Evolutionary conservation across 1,140 invertebrate species (phyloP).

Genomic region (Arctopsyche grandis): DNA sequence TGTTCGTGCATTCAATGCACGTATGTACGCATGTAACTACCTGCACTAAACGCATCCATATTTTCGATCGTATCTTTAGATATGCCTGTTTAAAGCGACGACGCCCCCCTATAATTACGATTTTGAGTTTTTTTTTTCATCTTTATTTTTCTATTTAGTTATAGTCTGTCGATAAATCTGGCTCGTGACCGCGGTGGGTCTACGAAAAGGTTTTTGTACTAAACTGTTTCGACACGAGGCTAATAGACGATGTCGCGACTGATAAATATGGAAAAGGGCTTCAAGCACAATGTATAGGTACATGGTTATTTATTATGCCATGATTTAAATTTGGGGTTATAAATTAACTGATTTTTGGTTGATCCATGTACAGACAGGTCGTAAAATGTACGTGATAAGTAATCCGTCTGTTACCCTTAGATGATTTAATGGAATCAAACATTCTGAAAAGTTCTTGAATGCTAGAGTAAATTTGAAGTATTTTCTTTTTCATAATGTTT

Average conservation of each 20-base stretch:
- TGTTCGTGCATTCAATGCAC: not conserved
- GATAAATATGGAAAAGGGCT: not conserved
- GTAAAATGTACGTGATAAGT: too few relatives aligned
- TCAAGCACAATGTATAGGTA: too few relatives aligned
- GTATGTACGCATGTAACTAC: too few relatives aligned
- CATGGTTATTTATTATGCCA: too few relatives aligned
- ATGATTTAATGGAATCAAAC: too few relatives aligned
- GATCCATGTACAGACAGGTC: too few relatives aligned
- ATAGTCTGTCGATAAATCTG: slow-evolving; percentile 6
- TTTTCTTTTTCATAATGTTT: too few relatives aligned
- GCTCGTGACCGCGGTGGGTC: slow-evolving; percentile 15
- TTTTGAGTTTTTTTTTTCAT: not conserved
- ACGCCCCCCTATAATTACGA: slow-evolving; percentile 6
- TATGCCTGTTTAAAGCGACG: not conserved
- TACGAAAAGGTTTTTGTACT: not conserved
- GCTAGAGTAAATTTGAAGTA: too few relatives aligned
- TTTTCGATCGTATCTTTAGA: not conserved
- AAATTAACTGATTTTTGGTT: too few relatives aligned
- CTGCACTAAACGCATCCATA: not conserved
- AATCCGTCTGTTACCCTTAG: too few relatives aligned
- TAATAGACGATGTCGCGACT: not conserved
- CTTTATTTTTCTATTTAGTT: not conserved
- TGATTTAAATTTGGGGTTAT: too few relatives aligned
- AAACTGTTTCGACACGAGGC: slow-evolving; percentile 13
- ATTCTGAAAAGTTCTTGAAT: too few relatives aligned